Percentiles rank a stretch among this genome's conserved stretches.
phyloP scores from a whole-genome alignment of 2,888 invertebrate genomes.

The Coenonympha glycerion region DNA sequence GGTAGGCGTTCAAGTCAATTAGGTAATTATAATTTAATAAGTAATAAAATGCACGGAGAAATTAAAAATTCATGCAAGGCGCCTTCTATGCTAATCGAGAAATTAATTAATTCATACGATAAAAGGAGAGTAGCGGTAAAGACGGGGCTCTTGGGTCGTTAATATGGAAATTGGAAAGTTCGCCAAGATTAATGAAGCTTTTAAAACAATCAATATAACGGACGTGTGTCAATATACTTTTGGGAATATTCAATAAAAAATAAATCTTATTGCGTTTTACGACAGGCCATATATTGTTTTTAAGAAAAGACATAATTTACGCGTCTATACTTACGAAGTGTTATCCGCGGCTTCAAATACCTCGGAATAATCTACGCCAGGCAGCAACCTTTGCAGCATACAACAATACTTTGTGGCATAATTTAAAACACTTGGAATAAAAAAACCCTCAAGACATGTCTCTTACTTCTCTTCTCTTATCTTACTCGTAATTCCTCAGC shows the following conservation, averaged over 20 bases:
- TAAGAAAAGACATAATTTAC: not conserved
- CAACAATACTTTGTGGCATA: too few relatives aligned
- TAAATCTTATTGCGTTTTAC: not conserved
- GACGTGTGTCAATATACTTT: conserved; percentile 8
- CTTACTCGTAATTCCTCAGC: too few relatives aligned
- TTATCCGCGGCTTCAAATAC: too few relatives aligned
- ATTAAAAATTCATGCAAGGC: conserved; percentile 11
- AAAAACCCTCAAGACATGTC: too few relatives aligned
- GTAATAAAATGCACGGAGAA: not conserved
- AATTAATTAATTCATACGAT: conserved; percentile 19
- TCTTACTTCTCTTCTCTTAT: too few relatives aligned
- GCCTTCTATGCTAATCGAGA: conserved; percentile 23
- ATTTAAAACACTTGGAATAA: too few relatives aligned
- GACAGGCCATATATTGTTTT: not conserved
- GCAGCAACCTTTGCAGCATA: too few relatives aligned
- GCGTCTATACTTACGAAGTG: too few relatives aligned
- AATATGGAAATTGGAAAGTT: conserved; percentile 23
- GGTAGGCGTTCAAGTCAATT: not conserved
- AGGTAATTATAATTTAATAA: too few relatives aligned
- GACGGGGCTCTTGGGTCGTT: conserved; percentile 18
- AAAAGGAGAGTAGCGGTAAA: conserved; percentile 18
- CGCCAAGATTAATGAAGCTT: conserved; percentile 6
- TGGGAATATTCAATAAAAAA: not conserved
- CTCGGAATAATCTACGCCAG: too few relatives aligned
- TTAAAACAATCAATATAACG: conserved; percentile 13